Evolutionary conservation across 2,888 invertebrate species (phyloP).

Genomic region (Coleophora flavipennella): DNA sequence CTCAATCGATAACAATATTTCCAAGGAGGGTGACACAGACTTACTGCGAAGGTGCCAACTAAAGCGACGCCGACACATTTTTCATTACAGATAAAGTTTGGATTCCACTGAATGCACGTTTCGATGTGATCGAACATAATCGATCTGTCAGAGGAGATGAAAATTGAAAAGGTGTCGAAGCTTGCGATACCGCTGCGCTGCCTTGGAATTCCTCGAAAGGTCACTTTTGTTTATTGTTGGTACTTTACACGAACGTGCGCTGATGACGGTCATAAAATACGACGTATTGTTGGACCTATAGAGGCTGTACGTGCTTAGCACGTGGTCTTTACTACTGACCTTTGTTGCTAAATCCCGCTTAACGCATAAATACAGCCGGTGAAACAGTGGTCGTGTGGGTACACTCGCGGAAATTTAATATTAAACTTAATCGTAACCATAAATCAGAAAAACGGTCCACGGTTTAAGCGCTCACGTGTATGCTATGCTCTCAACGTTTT

Average conservation of each 20-base stretch:
- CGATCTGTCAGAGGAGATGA: not conserved
- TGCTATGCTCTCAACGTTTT: slow-evolving; percentile 35
- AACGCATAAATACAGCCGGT: no score
- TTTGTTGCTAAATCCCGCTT: no score
- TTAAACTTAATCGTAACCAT: slow-evolving; percentile 4
- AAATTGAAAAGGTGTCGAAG: not conserved
- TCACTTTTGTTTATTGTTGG: not conserved
- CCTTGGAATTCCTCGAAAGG: not conserved
- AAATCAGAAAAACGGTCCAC: slow-evolving; percentile 33
- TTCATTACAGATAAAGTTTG: slow-evolving; percentile 30
- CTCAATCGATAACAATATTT: slow-evolving; percentile 47
- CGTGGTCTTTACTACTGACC: no score
- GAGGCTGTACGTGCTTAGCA: not conserved
- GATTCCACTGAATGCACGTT: not conserved
- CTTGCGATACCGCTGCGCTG: not conserved
- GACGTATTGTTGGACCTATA: not conserved
- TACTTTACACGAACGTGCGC: not conserved
- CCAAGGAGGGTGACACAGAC: slow-evolving; percentile 23
- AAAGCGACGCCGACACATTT: slow-evolving; percentile 23
- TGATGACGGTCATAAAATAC: not conserved
- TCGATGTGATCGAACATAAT: not conserved
- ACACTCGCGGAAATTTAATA: slow-evolving; percentile 1
- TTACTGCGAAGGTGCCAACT: slow-evolving; percentile 12
- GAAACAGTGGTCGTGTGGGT: not conserved
- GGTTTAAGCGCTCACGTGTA: slow-evolving; percentile 32